A percentile compares a stretch with the other conserved stretches of the same genome.
Evolutionary conservation across 2,888 invertebrate species (phyloP).

Genomic region (Pristionchus arcanus): DNA sequence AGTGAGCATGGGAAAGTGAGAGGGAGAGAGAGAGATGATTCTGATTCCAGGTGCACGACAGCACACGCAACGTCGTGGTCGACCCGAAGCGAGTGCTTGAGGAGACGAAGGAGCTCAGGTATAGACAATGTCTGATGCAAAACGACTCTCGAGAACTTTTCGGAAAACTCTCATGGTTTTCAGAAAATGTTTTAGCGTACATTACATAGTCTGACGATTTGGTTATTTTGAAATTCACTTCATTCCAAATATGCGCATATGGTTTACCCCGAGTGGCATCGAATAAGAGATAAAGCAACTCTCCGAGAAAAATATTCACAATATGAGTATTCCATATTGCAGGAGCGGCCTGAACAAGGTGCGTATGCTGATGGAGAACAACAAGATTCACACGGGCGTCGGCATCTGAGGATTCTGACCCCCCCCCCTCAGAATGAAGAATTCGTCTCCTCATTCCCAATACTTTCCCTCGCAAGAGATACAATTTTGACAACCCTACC

Average conservation of each 20-base stretch:
- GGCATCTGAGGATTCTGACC: neutral
- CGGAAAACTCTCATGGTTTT: too few relatives aligned
- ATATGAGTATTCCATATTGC: neutral
- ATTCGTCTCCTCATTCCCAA: too few relatives aligned
- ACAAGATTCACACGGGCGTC: constrained; percentile 23
- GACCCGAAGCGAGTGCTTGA: constrained; percentile 39
- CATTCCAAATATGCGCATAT: neutral
- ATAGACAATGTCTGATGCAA: too few relatives aligned
- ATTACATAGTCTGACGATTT: too few relatives aligned
- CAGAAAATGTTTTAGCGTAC: too few relatives aligned
- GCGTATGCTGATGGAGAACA: neutral
- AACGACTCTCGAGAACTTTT: neutral
- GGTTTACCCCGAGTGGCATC: neutral
- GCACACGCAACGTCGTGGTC: constrained; percentile 53
- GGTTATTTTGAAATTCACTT: too few relatives aligned
- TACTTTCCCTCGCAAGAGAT: too few relatives aligned
- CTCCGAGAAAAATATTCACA: neutral
- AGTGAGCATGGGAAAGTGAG: too few relatives aligned
- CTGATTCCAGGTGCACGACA: constrained; percentile 44
- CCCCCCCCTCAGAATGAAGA: too few relatives aligned
- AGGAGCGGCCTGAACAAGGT: constrained; percentile 12
- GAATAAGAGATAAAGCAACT: too few relatives aligned
- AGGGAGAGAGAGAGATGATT: too few relatives aligned
- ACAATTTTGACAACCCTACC: too few relatives aligned
- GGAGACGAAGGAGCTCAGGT: constrained; percentile 35